Base-by-base conservation (phyloP, 2,888 invertebrate genomes). In the Sarcophaga variegata region DNA sequence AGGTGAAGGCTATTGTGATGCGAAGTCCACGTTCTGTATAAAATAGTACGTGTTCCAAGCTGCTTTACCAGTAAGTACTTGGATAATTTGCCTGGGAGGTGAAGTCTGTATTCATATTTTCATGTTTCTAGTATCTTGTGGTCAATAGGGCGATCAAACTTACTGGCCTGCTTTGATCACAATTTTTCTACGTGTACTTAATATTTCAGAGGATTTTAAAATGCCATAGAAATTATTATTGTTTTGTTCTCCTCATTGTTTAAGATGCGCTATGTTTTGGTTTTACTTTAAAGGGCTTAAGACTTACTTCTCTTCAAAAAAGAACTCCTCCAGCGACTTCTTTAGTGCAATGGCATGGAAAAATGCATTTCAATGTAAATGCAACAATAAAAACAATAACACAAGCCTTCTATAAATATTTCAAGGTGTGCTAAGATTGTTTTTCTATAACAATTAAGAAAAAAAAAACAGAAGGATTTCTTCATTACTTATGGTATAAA, bases 341-440 rank as follows among this genome's bases (percentile, higher is more conserved):
- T 79, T 75, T 79, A 71, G 75, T 79, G 78, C 74, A 81, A 83
- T 83, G 80, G 37, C 20, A 49, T 81, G 76, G 78, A 87, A 87
- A 83, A 87, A 63, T 84, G 81, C 79, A 84, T 78, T 83, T 78
- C 78, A 78, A 71, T 84, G 80, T 71, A 80, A 85, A 27, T 2
- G 17, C 54, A 54, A 54, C 54, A 54, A 54, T 54, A 54, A 54
- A 54, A 54, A 54, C 4, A 12, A 63, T 17, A 74, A 22, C 14
- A 60, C 4, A 49, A 22, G n/a, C 20, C 20, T 20, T 3, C 66
- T 3, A 72, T 47, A 83, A 83, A 67, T 64, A 81, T 75, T 84
- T 87, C 83, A 84, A 87, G 84, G 87, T 87, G 87, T 84, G 81
- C 81, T 84, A 87, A 87, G 87, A 87, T 79, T 76, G 64, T 81